Percentiles rank a stretch among this genome's conserved stretches.
Conservation (phyloP, 2,113 vertebrate species). For the Alces alces region DNA sequence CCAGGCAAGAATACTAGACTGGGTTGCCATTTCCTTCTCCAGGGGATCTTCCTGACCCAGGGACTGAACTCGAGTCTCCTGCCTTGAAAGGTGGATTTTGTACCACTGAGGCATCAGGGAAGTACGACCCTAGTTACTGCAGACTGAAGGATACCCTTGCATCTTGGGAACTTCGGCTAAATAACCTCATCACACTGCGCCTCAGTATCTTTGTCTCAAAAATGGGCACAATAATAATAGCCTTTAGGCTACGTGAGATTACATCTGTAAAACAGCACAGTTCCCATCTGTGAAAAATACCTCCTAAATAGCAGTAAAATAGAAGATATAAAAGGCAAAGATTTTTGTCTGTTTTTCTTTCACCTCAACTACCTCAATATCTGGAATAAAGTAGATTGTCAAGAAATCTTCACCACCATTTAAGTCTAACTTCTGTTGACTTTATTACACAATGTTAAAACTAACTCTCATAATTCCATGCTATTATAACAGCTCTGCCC, state of each 20-base stretch:
- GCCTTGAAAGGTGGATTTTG: background rate
- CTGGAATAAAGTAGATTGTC: background rate
- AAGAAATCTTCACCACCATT: background rate
- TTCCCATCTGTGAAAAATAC: background rate
- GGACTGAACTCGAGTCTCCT: background rate
- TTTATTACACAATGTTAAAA: background rate
- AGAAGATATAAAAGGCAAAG: background rate
- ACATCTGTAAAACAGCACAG: background rate
- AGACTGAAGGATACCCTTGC: background rate
- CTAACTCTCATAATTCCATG: background rate
- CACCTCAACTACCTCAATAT: background rate
- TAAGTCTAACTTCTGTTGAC: background rate
- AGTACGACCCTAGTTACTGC: no score
- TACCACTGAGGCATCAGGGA: background rate
- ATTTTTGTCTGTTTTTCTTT: background rate
- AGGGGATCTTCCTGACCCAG: background rate
- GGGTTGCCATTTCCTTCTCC: background rate
- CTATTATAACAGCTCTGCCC: background rate
- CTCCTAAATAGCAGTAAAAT: background rate
- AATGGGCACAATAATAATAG: background rate
- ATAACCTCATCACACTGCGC: background rate
- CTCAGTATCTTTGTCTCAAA: background rate
- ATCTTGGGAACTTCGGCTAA: background rate
- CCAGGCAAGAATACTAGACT: background rate
- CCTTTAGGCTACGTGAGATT: background rate